These are phyloP conservation scores for Glossophaga mutica DNA, from an alignment of 2,797 vertebrate species.

Conservation along the genomic window DNA sequence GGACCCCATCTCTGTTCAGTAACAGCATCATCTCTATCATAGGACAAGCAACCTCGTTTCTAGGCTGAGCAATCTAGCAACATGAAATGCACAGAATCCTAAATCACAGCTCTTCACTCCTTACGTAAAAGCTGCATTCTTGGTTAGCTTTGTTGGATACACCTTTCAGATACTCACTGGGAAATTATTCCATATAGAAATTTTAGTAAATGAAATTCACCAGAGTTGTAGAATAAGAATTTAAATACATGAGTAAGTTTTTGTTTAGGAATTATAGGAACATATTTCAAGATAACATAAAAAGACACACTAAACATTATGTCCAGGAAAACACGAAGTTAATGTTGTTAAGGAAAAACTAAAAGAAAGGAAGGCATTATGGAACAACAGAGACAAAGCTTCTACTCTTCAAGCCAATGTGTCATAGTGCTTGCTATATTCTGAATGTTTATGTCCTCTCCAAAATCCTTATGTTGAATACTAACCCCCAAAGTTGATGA, in stretches of 20 bases:
- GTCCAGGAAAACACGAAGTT: slow-evolving; percentile 44
- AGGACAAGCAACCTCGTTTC: not conserved
- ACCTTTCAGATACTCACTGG: not conserved
- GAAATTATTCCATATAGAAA: not conserved
- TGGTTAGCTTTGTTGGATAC: not conserved
- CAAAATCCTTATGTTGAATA: not conserved
- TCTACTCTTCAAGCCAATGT: slow-evolving; percentile 28
- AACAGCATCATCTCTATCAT: not conserved
- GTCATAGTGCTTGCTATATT: not conserved
- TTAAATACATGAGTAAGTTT: slow-evolving; percentile 34
- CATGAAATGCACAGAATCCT: not conserved
- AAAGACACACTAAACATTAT: slow-evolving; percentile 39
- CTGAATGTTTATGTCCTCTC: not conserved
- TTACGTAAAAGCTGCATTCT: not conserved
- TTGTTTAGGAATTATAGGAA: slow-evolving; percentile 61
- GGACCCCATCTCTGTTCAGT: too few relatives aligned
- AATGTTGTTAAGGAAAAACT: slow-evolving; percentile 36
- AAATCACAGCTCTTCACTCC: not conserved
- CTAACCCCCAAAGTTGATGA: not conserved
- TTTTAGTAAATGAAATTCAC: not conserved
- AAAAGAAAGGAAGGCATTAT: not conserved
- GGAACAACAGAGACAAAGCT: slow-evolving; percentile 59
- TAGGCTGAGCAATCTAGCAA: not conserved
- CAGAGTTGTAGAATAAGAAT: not conserved
- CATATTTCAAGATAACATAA: slow-evolving; percentile 55